phyloP scores from a whole-genome alignment of 2,797 vertebrate genomes.

The Myripristis murdjan region DNA sequence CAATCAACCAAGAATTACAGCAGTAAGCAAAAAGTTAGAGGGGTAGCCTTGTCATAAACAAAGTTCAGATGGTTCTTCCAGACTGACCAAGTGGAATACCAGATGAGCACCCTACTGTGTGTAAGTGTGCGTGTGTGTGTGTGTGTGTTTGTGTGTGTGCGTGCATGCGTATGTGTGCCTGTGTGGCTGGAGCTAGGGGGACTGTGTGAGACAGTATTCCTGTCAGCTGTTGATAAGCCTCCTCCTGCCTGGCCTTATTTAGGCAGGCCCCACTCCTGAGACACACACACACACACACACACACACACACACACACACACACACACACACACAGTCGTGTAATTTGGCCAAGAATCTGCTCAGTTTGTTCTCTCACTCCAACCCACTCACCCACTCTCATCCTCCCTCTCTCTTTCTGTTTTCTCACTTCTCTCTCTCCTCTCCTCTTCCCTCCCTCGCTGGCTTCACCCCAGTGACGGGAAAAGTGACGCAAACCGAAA shows the following conservation, averaged over 20 bases:
- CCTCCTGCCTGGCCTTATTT: constrained; percentile 89
- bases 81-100: constrained; percentile 46
- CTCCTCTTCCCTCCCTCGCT: background rate
- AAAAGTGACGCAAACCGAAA: constrained; percentile 54
- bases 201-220: constrained; percentile 72
- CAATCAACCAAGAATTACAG: background rate
- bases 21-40: constrained; percentile 6
- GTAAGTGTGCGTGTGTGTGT: constrained; percentile 15
- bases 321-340: background rate
- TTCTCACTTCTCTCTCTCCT: constrained; percentile 16
- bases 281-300: background rate
- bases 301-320: constrained; percentile 13
- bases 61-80: constrained; percentile 22
- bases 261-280: constrained; percentile 84
- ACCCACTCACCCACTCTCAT: constrained; percentile 22
- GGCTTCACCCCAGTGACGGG: constrained; percentile 26
- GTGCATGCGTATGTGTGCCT: too few species aligned
- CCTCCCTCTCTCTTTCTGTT: background rate
- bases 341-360: constrained; percentile 34
- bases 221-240: constrained; percentile 86
- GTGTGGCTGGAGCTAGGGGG: background rate
- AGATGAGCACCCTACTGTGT: constrained; percentile 36
- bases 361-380: constrained; percentile 24
- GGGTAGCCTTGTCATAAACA: constrained; percentile 35
- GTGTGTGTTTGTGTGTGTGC: too few species aligned